Base-by-base conservation (phyloP, 2,888 invertebrate species). In the Leucophenga maculata region DNA sequence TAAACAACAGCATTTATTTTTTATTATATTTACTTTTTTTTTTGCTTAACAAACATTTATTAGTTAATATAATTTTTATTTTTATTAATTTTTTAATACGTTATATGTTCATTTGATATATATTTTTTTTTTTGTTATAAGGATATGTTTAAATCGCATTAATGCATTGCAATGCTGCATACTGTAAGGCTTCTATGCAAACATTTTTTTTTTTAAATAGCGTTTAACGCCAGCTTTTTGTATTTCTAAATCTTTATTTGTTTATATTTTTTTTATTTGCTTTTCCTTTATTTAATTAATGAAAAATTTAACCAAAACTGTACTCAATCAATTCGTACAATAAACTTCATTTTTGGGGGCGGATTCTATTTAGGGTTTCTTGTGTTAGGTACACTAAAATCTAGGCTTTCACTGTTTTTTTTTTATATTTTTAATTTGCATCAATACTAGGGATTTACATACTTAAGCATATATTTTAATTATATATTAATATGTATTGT, bases 341-440 rank as follows among this genome's bases (percentile, higher is more conserved):
- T 11, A 46, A 57, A 57, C 65, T 52, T 50, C 22, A n/a, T 59
- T 68, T 32, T 22, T 44, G 72, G 77, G 78, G 79, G 78, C 79
- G 79, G 81, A 79, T 81, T 75, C 67, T 80, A 81, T 75, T 73
- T 78, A 71, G 78, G 78, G 74, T 77, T 77, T 72, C 66, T 52
- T 72, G 22, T 26, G 32, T 57, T 57, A 26, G n/a, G n/a, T n/a
- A n/a, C n/a, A n/a, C n/a, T n/a, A n/a, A n/a, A n/a, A n/a, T n/a
- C n/a, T n/a, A n/a, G n/a, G n/a, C n/a, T n/a, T n/a, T n/a, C n/a
- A n/a, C 31, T 48, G 48, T 48, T 59, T 22, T 55, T 22, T 46
- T 44, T 16, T 64, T 46, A 46, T 64, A n/a, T 59, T 26, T 6
- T 3, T 59, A n/a, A n/a, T 59, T 39, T 46, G 13, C 46, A 46